Percentiles rank a stretch among this genome's conserved stretches.
Evolutionary conservation across 2,113 vertebrate genomes (phyloP).

Genomic region (Scalopus aquaticus): DNA sequence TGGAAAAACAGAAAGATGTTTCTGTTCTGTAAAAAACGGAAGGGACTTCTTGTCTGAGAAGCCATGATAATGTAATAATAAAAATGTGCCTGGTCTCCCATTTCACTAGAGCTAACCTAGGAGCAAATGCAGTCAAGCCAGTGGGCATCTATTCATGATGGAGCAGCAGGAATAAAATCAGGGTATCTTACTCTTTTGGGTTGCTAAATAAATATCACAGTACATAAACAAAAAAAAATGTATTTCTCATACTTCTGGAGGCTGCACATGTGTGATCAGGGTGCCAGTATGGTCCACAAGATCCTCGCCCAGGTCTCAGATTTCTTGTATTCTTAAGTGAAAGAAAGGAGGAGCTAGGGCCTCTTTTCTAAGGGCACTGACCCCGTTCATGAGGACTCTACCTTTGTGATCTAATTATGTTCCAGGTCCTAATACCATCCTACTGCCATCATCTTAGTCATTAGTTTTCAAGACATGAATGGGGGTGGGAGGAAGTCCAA

Average conservation of each 20-base stretch:
- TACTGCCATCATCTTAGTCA: background rate
- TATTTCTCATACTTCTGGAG: background rate
- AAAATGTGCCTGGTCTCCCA: background rate
- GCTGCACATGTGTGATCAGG: background rate
- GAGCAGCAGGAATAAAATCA: background rate
- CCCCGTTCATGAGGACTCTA: background rate
- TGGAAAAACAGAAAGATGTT: background rate
- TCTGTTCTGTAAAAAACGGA: slow-evolving; percentile 24
- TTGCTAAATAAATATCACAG: background rate
- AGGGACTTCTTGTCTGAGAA: slow-evolving; percentile 6
- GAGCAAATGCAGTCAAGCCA: background rate
- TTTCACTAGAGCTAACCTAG: background rate
- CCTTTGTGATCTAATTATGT: background rate
- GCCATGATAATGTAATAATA: background rate
- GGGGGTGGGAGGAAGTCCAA: background rate
- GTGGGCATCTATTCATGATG: background rate
- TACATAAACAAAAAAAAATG: background rate
- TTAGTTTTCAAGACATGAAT: background rate
- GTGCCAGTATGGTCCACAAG: background rate
- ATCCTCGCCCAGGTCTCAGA: background rate
- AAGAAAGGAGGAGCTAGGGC: background rate
- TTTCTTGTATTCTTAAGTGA: background rate
- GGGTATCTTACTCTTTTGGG: background rate
- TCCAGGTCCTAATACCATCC: background rate
- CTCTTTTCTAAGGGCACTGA: background rate